Evolutionary conservation across 2,797 vertebrate species (phyloP).

Genomic region (Uromys caudimaculatus): DNA sequence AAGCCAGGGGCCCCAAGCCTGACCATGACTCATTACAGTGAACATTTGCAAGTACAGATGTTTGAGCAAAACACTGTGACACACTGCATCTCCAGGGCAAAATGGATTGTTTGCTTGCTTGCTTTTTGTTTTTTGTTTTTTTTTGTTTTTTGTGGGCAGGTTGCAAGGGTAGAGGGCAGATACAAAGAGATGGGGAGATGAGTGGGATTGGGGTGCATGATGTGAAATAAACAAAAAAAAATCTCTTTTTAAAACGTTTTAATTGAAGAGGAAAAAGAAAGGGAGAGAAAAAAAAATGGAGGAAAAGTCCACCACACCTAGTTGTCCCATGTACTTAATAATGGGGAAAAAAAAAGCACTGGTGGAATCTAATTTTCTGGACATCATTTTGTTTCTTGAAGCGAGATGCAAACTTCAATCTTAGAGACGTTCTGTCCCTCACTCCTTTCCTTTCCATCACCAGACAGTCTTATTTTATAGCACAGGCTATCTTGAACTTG

Average conservation of each 20-base stretch:
- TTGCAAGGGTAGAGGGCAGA: neutral
- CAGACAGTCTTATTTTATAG: neutral
- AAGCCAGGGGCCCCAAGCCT: neutral
- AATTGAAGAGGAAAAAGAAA: neutral
- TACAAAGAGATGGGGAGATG: neutral
- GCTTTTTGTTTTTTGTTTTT: neutral
- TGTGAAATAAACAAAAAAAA: neutral
- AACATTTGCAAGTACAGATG: neutral
- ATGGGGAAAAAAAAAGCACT: neutral
- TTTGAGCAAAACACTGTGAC: neutral
- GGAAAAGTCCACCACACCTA: neutral
- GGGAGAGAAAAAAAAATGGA: neutral
- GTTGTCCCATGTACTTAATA: neutral
- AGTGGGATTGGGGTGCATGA: neutral
- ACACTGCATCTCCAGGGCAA: neutral
- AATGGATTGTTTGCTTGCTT: no score
- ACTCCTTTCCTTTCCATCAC: neutral
- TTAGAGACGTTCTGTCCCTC: neutral
- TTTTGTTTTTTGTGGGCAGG: neutral
- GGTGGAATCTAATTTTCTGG: neutral
- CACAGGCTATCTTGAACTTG: neutral
- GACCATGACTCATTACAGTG: neutral
- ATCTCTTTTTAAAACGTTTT: neutral
- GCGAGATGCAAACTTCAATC: neutral
- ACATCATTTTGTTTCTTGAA: conserved; percentile 52